Evolutionary conservation across 2,113 vertebrate species (phyloP).

Genomic region (Chiloscyllium plagiosum): DNA sequence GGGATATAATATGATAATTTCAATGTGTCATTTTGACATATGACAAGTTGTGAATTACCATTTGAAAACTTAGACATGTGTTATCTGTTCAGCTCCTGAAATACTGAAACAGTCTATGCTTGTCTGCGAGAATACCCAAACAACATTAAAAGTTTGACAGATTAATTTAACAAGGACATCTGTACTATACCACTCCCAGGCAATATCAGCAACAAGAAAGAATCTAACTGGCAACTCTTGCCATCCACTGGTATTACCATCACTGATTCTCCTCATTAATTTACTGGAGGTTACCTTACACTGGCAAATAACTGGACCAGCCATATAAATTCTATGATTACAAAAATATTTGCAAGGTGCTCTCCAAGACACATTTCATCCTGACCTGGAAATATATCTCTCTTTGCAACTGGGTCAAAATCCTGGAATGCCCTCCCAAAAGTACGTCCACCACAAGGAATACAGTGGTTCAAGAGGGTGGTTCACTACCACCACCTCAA

Average conservation of each 20-base stretch:
- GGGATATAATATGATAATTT: neutral
- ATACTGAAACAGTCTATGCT: too few relatives aligned
- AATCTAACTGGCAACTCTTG: neutral
- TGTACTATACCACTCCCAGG: neutral
- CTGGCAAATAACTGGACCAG: neutral
- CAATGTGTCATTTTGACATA: neutral
- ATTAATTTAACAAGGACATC: too few relatives aligned
- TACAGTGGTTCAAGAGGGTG: neutral
- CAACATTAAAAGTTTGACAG: too few relatives aligned
- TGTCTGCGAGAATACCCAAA: too few relatives aligned
- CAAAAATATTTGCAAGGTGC: neutral
- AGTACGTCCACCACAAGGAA: neutral
- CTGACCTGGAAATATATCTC: neutral
- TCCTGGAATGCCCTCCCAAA: neutral
- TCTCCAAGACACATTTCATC: neutral
- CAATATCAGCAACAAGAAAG: neutral
- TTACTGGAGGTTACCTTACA: neutral
- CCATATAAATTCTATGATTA: neutral
- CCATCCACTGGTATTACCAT: too few relatives aligned
- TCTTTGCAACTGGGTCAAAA: neutral
- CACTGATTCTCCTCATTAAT: neutral
- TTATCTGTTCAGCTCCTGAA: too few relatives aligned
- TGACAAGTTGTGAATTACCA: neutral
- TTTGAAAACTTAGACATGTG: neutral
- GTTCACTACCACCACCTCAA: neutral